A percentile compares a stretch with the other conserved stretches of the same genome.
Evolutionary conservation across 2,113 vertebrate species (phyloP).

Genomic region (Muscicapa adusta): DNA sequence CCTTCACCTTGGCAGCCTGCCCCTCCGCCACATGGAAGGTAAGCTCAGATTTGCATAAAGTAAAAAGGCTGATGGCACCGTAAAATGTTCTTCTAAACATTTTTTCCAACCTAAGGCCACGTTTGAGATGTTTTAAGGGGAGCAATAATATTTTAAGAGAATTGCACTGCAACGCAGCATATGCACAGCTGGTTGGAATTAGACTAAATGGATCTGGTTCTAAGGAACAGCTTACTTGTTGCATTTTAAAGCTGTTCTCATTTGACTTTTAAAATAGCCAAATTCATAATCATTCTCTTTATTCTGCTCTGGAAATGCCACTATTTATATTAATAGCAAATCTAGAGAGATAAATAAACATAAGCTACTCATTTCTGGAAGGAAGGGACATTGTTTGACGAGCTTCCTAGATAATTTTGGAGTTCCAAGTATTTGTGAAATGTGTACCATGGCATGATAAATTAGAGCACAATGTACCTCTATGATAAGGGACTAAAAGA

Average conservation of each 20-base stretch:
- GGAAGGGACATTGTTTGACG: neutral
- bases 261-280: neutral
- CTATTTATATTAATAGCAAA: neutral
- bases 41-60: neutral
- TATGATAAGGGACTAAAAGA: neutral
- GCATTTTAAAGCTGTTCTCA: neutral
- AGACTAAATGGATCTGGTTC: neutral
- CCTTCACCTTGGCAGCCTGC: conserved; percentile 43
- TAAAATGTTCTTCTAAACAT: neutral
- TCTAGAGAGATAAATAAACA: neutral
- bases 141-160: neutral
- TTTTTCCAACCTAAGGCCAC: neutral
- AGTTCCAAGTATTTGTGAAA: neutral
- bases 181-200: neutral
- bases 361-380: neutral
- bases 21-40: conserved; percentile 21
- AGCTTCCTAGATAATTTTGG: neutral
- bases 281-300: neutral
- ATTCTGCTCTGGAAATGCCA: neutral
- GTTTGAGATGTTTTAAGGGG: neutral
- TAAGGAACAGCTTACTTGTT: neutral
- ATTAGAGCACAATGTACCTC: neutral
- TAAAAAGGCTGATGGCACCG: neutral
- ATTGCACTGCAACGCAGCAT: neutral
- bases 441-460: neutral